Evolutionary conservation across 2,888 invertebrate species (phyloP), one percentile per base, ranked within the genome.

Genomic region (Drosophila nr. perissopoda): DNA sequence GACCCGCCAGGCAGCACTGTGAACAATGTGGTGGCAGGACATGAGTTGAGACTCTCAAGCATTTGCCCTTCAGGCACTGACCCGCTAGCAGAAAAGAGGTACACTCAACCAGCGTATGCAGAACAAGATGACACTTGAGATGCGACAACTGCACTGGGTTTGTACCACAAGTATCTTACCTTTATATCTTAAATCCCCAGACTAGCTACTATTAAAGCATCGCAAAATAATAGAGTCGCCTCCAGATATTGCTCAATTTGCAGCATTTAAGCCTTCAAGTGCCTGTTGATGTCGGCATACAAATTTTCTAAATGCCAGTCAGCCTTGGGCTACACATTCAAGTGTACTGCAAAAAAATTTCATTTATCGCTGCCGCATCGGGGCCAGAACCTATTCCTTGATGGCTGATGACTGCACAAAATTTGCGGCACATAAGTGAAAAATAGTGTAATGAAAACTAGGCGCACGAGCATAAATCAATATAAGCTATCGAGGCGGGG

Each of bases 401-500:
- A 27, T 62, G 71, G 63, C 68, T 73, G 77, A 85, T 81, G 81
- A 74, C 60, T 70, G 79, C 75, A 74, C 64, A 78, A 76, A 78
- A 74, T 70, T 71, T 81, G 54, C 59, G 46, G 52, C 63, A 63
- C 58, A 52, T 58, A 79, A 74, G 68, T 64, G 54, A 62, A 76
- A 84, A 79, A 68, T 64, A 75, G 61, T 83, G 66, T 68, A 81
- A 81, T 83, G 72, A 81, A 86, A 89, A 69, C 75, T 74, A 58
- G 63, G 70, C 59, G 68, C 68, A 38, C 38, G 67, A 87, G 58
- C 80, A 82, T 76, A 84, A 89, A 90, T 89, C 87, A 84, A 87
- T 87, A 88, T 31, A 70, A 25, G 7, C 34, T 46, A 29, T 13
- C 1, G 8, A 18, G 34, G 21, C 10, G n/a, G 18, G 2, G 2